Conservation (phyloP, 2,888 invertebrate species). For the Sclerodermus sp. region DNA sequence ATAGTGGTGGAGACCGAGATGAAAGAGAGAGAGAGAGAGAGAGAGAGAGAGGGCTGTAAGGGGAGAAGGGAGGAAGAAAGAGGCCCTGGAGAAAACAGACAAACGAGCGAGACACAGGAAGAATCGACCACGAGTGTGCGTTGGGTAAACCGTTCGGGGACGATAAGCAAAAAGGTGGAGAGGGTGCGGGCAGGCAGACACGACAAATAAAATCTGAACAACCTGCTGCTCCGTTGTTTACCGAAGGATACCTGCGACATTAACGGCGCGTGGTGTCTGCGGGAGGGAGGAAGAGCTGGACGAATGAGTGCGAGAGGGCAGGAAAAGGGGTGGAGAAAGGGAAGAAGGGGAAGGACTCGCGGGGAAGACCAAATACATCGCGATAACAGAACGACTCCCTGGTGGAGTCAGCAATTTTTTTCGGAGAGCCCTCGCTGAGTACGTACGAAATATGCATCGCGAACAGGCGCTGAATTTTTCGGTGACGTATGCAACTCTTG, state of each 20-base stretch:
- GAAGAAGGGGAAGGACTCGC: conserved; percentile 5
- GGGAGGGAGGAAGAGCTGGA: background rate
- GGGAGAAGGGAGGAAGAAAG: conserved; percentile 17
- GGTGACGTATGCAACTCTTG: background rate
- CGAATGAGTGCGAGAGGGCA: conserved; percentile 9
- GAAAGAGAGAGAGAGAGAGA: conserved; percentile 17
- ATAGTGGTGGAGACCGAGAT: background rate
- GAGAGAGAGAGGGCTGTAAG: background rate
- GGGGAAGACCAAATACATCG: conserved; percentile 27
- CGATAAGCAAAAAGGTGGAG: conserved; percentile 40
- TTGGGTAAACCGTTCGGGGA: conserved; percentile 31
- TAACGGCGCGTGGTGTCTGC: conserved; percentile 22
- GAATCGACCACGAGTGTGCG: conserved; percentile 28
- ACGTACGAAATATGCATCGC: background rate
- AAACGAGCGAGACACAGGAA: background rate
- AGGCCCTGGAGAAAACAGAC: background rate
- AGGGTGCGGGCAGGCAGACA: conserved; percentile 35
- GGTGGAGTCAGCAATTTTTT: conserved; percentile 28
- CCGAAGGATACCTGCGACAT: conserved; percentile 46
- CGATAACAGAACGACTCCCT: conserved; percentile 33
- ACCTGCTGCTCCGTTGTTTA: conserved; percentile 53
- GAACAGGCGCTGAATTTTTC: background rate
- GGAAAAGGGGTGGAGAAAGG: conserved; percentile 2
- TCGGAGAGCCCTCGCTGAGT: background rate
- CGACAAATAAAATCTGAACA: conserved; percentile 55